A percentile compares a stretch with the other conserved stretches of the same genome.
Conservation (phyloP, 64 coral and sea anemone species). For the Montipora cactus region DNA sequence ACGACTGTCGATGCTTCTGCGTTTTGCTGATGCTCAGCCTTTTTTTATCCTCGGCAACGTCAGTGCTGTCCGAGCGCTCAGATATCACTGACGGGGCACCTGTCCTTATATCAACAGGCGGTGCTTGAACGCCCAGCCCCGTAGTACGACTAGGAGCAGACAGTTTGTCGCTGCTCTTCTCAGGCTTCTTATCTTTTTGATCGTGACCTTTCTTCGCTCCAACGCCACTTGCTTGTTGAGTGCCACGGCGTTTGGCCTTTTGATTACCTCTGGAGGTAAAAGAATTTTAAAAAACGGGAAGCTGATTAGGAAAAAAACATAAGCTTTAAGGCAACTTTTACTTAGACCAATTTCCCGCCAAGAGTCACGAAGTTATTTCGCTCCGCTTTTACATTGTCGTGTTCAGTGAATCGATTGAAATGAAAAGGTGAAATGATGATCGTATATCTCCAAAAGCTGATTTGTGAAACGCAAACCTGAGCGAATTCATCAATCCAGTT, state of each 20-base stretch:
- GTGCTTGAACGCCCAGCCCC: slow-evolving; percentile 52
- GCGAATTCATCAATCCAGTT: too few relatives aligned
- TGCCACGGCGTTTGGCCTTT: slow-evolving; percentile 75
- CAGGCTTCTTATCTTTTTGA: slow-evolving; percentile 86
- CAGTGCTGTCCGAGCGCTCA: slow-evolving; percentile 95
- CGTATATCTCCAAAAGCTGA: too few relatives aligned
- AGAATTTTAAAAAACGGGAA: too few relatives aligned
- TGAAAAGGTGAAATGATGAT: too few relatives aligned
- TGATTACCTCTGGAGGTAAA: slow-evolving; percentile 33
- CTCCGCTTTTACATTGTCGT: too few relatives aligned
- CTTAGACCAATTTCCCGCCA: not conserved
- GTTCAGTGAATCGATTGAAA: too few relatives aligned
- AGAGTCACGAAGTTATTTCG: not conserved
- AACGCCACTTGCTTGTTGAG: slow-evolving; percentile 68
- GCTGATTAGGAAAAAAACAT: not conserved
- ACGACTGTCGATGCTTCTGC: slow-evolving; percentile 65
- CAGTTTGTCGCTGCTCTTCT: slow-evolving; percentile 88
- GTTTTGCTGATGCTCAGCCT: slow-evolving; percentile 73
- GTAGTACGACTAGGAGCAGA: slow-evolving; percentile 65
- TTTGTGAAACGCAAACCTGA: too few relatives aligned
- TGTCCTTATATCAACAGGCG: slow-evolving; percentile 56
- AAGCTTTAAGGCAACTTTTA: not conserved
- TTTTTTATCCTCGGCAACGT: slow-evolving; percentile 89
- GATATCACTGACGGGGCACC: slow-evolving; percentile 92
- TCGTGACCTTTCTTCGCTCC: slow-evolving; percentile 93